Evolutionary conservation across 2,113 vertebrate species (phyloP).

Genomic region (Osmerus mordax): DNA sequence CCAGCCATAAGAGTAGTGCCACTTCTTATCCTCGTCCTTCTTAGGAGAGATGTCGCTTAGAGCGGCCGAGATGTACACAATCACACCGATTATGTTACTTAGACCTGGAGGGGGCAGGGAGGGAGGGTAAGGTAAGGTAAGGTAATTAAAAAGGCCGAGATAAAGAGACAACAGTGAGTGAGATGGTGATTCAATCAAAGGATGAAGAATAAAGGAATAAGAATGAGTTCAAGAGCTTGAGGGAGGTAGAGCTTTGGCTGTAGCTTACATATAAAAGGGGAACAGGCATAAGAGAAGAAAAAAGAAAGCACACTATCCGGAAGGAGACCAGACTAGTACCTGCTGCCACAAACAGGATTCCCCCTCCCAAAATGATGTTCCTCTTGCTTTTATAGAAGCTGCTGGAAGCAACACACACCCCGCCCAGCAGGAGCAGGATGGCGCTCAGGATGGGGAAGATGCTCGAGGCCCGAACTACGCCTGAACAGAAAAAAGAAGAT

Average conservation of each 20-base stretch:
- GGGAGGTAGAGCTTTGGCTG: no score
- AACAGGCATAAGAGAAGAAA: not conserved
- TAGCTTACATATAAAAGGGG: not conserved
- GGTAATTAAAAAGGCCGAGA: slow-evolving; percentile 4
- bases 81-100: slow-evolving; percentile 96
- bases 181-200: not conserved
- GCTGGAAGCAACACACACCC: slow-evolving; percentile 87
- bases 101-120: slow-evolving; percentile 71
- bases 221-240: no score
- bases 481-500: slow-evolving; percentile 53
- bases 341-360: slow-evolving; percentile 91
- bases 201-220: not conserved
- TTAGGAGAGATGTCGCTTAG: slow-evolving; percentile 89
- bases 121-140: not conserved
- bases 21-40: slow-evolving; percentile 89
- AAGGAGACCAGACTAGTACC: slow-evolving; percentile 63
- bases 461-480: slow-evolving; percentile 91
- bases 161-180: not conserved
- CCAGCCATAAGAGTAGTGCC: slow-evolving; percentile 94
- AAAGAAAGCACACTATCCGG: not conserved
- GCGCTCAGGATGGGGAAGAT: slow-evolving; percentile 96
- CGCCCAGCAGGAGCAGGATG: slow-evolving; percentile 86
- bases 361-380: slow-evolving; percentile 88
- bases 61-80: slow-evolving; percentile 91
- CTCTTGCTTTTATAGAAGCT: slow-evolving; percentile 88